Percentiles rank a stretch among this genome's conserved stretches.
Evolutionary conservation across 2,113 vertebrate genomes (phyloP).

Genomic region (Cynopterus brachyotis): DNA sequence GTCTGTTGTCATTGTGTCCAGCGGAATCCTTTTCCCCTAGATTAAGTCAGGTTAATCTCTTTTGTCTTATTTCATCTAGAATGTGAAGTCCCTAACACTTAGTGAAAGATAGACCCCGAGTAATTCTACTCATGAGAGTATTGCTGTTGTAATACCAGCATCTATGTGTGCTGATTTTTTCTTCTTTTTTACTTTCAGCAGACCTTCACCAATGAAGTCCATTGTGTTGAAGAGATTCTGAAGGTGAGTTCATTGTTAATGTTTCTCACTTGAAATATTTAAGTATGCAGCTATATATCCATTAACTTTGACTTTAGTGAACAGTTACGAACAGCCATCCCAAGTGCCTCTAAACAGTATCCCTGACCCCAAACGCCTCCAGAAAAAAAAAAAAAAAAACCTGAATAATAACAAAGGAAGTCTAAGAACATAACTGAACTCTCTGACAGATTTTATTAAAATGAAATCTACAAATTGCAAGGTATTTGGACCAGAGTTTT

Average conservation of each 20-base stretch:
- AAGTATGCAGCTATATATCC: not conserved
- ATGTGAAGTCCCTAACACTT: not conserved
- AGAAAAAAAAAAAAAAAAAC: not conserved
- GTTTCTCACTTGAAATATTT: not conserved
- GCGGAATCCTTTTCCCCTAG: not conserved
- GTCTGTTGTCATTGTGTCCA: not conserved
- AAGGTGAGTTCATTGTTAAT: constrained; percentile 85
- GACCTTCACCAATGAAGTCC: constrained; percentile 87
- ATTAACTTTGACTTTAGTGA: not conserved
- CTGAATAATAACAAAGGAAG: not conserved
- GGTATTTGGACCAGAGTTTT: not conserved
- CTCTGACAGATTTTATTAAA: constrained; percentile 6
- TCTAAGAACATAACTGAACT: not conserved
- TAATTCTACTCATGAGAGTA: not conserved
- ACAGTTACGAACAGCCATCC: not conserved
- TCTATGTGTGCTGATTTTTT: not conserved
- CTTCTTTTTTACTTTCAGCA: constrained; percentile 78
- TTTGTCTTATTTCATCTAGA: not conserved
- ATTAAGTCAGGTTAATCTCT: not conserved
- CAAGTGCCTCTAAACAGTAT: not conserved
- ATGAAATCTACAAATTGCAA: not conserved
- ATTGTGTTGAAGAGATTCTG: constrained; percentile 94
- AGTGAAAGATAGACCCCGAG: not conserved
- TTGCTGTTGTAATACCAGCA: not conserved
- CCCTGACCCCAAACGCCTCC: not conserved